These are phyloP conservation scores for Drosophila rellima DNA, from an alignment of 2,888 invertebrate species.

Conservation along the genomic window DNA sequence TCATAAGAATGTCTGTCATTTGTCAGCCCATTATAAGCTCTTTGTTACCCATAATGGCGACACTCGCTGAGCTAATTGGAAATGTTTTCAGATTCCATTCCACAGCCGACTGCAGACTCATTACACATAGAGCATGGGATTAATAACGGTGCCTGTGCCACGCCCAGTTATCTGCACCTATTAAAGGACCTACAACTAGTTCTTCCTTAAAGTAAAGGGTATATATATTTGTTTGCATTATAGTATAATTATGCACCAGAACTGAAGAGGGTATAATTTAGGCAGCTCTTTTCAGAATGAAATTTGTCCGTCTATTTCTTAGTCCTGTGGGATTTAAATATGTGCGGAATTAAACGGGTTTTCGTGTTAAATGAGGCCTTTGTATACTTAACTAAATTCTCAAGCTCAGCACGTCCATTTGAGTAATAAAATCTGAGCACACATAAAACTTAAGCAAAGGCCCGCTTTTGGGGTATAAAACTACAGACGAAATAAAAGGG, in stretches of 20 bases:
- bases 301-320: neutral
- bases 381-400: constrained; percentile 21
- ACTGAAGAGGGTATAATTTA: neutral
- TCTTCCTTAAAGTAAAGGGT: constrained; percentile 1
- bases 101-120: constrained; percentile 10
- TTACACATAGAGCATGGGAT: constrained; percentile 17
- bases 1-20: constrained; percentile 35
- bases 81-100: constrained; percentile 52
- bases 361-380: constrained; percentile 14
- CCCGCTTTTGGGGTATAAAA: constrained; percentile 40
- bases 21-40: constrained; percentile 64
- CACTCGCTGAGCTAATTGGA: constrained; percentile 63
- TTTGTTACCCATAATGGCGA: constrained; percentile 13
- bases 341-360: constrained; percentile 16
- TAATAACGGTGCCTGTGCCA: constrained; percentile 27
- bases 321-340: constrained; percentile 9
- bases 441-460: constrained; percentile 52
- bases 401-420: constrained; percentile 21
- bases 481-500: constrained; percentile 62
- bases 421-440: constrained; percentile 65
- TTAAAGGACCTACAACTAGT: constrained; percentile 42
- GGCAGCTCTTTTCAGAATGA: neutral
- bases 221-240: neutral
- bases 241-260: too few species aligned
- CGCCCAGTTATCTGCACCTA: constrained; percentile 46